Evolutionary conservation across 2,888 invertebrate species (phyloP).

Genomic region (Congeria kusceri): DNA sequence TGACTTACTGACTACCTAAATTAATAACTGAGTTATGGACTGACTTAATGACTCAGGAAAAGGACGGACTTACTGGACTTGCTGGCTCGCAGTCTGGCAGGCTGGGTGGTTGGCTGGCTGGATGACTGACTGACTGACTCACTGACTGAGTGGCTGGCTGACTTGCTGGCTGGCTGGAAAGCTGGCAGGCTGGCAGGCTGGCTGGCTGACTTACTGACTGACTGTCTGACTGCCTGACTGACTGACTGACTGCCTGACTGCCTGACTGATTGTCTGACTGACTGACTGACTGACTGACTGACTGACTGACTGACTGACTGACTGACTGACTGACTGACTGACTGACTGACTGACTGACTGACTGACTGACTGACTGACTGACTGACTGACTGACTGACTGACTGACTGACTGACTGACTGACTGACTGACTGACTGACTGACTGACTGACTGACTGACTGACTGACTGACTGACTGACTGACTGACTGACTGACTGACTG

Average conservation of each 20-base stretch:
- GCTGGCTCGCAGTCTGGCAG: too few relatives aligned
- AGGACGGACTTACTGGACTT: too few relatives aligned
- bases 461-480: slow-evolving; percentile 1
- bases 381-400: slow-evolving; percentile 26
- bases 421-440: neutral
- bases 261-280: slow-evolving; percentile 30
- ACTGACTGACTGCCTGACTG: slow-evolving; percentile 2
- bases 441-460: too few relatives aligned
- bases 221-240: too few relatives aligned
- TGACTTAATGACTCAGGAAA: too few relatives aligned
- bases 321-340: slow-evolving; percentile 36
- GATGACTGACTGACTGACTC: too few relatives aligned
- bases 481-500: neutral
- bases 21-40: neutral
- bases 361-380: slow-evolving; percentile 32
- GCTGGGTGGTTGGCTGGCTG: too few relatives aligned
- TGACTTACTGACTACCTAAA: slow-evolving; percentile 13
- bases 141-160: too few relatives aligned
- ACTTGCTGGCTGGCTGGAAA: too few relatives aligned
- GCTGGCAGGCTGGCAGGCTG: too few relatives aligned
- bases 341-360: slow-evolving; percentile 33
- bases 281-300: slow-evolving; percentile 28
- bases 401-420: slow-evolving; percentile 1
- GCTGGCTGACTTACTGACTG: too few relatives aligned
- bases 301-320: slow-evolving; percentile 36